phyloP scores from a whole-genome alignment of 2,888 invertebrate species.

The Ametastegia equiseti region DNA sequence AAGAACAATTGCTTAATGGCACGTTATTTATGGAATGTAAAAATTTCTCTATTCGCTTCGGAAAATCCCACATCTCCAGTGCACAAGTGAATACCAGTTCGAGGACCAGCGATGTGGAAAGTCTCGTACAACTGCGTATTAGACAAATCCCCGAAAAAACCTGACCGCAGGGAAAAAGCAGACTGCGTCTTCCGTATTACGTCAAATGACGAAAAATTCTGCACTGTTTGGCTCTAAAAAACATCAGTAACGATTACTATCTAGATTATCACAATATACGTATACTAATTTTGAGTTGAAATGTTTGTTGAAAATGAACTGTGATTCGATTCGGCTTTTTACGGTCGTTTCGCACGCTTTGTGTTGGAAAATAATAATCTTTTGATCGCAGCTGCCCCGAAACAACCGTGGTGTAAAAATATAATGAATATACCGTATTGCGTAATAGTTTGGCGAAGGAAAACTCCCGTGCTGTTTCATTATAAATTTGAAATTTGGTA shows the following conservation, averaged over 20 bases:
- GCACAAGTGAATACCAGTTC: too few species aligned
- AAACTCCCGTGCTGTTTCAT: not conserved
- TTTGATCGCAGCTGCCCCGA: slow-evolving; percentile 18
- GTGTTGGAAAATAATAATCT: not conserved
- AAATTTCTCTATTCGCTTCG: not conserved
- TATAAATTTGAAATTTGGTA: slow-evolving; percentile 32
- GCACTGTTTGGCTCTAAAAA: not conserved
- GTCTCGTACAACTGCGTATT: not conserved
- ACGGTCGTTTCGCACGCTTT: not conserved
- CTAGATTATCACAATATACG: not conserved
- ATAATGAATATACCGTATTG: slow-evolving; percentile 16
- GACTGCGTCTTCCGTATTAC: not conserved
- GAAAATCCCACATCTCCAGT: too few species aligned
- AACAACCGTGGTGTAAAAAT: slow-evolving; percentile 26
- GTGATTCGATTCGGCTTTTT: not conserved
- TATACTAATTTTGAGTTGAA: too few species aligned
- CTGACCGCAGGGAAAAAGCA: not conserved
- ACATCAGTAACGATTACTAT: not conserved
- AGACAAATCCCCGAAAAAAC: not conserved
- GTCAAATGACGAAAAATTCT: not conserved
- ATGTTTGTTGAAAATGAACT: not conserved
- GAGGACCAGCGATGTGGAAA: not conserved
- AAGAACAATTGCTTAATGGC: not conserved
- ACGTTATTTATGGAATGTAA: not conserved
- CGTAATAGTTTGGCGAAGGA: not conserved